Evolutionary conservation across 2,888 invertebrate species (phyloP), one percentile per base, ranked within the genome.

Genomic region (Iselma pallidipennis): DNA sequence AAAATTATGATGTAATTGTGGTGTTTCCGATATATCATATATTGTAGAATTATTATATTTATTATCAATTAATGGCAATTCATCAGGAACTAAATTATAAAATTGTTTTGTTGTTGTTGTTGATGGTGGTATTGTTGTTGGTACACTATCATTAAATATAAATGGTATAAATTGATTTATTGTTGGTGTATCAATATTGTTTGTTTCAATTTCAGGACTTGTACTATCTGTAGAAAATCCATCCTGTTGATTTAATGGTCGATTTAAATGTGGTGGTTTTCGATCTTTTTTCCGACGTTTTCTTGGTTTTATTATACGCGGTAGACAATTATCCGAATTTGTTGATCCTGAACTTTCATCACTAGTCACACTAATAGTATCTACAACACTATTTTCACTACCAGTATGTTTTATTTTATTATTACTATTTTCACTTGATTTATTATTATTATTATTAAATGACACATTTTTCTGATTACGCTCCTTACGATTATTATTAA

Each of bases 281-380:
- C 93, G 85, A 79, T 94, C 94, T 82, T 94, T 95, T 88, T 94
- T 95, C 78, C 94, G 88, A 55, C 95, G 87, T 79, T 95, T 95
- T 53, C 95, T 84, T 5, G 94, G 94, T 80, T 95, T 95, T 74
- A 95, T 94, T 67, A 95, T 94, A 71, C 95, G 86, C 67, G 94
- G 94, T 76, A 94, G 83, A 82, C 91, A 91, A 68, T 90, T 91
- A 77, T 92, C 92, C 9, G 89, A 85, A 68, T 83, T 84, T 66
- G 82, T 82, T 4, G 84, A 83, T 61, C 88, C 88, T 71, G 89
- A 89, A 82, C 91, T 90, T 82, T 91, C 91, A 80, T 91, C 91
- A 81, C 91, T 91, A 63, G 89, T 87, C 71, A 90, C 88, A 82
- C 90, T 90, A 75, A 89, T 83, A 72, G 89, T 85, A 81, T 91